Evolutionary conservation across 2,797 vertebrate genomes (phyloP), one percentile per base, ranked within the genome.

Genomic region (Schizothorax lantsangensis): DNA sequence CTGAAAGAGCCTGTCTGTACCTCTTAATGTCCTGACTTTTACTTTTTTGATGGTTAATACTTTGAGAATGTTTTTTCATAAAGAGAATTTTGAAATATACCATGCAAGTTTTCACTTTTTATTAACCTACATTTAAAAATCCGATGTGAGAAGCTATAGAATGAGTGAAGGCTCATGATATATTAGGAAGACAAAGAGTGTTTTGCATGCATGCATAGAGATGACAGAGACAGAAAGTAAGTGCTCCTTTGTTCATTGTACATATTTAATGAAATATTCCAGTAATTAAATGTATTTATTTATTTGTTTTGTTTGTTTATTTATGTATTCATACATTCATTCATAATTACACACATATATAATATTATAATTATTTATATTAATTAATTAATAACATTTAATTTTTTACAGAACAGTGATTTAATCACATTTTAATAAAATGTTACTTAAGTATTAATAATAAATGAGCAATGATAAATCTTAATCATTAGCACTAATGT

Each of bases 1-100:
- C 89, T 94, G 91, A 95, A 94, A 94, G 93, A 93, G 89, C 86
- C 71, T 47, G 88, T 92, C 92, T 94, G 92, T 94, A 91, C 90
- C 89, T 93, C 90, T 91, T 91, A 88, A 89, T 88, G 82, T 90
- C 79, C 47, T 59, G 69, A 66, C 26, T 84, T 74, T 81, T 38
- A 30, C n/a, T 71, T 68, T 62, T 79, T 52, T 38, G 17, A 33
- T 12, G 5, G 64, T 57, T 71, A 30, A 80, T 80, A 62, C 14
- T 80, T 86, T 8, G 11, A 89, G 40, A 83, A 69, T n/a, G 23
- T 49, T 80, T 26, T 62, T 81, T 79, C 69, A 78, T 72, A n/a
- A 78, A 26, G 30, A 54, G 30, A 43, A 43, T 59, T 85, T 86
- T 79, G 33, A 54, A 57, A 82, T 74, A 81, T 47, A 59, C 26